These are phyloP conservation scores for Drosophila santomea DNA, from an alignment of 1,140 invertebrate genomes.

Conservation along the genomic window DNA sequence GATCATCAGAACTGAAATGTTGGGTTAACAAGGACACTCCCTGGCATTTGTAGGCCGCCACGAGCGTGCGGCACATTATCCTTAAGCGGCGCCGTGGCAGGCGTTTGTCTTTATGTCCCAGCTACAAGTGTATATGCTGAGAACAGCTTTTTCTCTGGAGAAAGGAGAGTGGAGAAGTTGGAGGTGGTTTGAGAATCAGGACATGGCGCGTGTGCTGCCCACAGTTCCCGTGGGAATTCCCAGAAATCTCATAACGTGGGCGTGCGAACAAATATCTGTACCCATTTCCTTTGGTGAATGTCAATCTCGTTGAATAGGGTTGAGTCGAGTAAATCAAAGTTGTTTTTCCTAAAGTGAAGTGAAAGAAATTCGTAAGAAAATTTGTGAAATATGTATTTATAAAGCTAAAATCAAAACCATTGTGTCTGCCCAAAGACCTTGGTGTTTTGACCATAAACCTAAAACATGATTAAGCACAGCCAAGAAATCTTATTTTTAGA, in stretches of 20 bases:
- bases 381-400: not conserved
- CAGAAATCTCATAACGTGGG: constrained; percentile 53
- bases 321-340: not conserved
- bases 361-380: not conserved
- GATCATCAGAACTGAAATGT: no score
- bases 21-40: constrained; percentile 60
- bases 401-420: not conserved
- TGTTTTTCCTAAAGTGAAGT: not conserved
- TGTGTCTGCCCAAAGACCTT: not conserved
- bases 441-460: not conserved
- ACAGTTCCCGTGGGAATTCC: constrained; percentile 70
- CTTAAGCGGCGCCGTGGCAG: constrained; percentile 68
- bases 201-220: constrained; percentile 42
- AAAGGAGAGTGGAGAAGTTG: constrained; percentile 1
- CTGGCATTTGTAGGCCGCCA: constrained; percentile 40
- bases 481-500: not conserved
- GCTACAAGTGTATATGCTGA: constrained; percentile 67
- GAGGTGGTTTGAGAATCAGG: constrained; percentile 10
- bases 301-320: constrained; percentile 2
- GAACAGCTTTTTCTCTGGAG: constrained; percentile 53
- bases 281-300: constrained; percentile 8
- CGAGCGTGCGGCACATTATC: constrained; percentile 75
- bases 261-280: constrained; percentile 55
- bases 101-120: constrained; percentile 54
- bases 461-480: not conserved